Conservation (phyloP, 1,140 invertebrate genomes). For the Scaptodrosophila lebanonensis region DNA sequence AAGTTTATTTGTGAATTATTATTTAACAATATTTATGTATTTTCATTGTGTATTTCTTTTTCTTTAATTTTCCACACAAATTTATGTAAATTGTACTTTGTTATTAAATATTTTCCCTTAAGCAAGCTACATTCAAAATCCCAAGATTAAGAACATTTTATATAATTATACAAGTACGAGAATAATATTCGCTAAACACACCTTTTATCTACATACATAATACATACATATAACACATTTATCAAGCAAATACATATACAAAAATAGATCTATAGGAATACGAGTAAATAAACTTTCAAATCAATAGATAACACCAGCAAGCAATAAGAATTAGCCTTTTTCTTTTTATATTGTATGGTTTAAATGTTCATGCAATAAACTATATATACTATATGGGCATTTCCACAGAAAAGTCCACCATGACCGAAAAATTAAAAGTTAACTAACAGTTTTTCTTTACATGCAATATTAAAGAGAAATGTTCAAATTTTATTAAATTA, state of each 20-base stretch:
- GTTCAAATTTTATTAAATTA: too few relatives aligned
- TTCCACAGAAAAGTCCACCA: too few relatives aligned
- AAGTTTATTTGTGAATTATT: slow-evolving; percentile 56
- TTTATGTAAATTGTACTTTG: too few relatives aligned
- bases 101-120: too few relatives aligned
- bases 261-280: slow-evolving; percentile 32
- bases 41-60: slow-evolving; percentile 42
- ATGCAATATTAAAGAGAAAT: too few relatives aligned
- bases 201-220: slow-evolving; percentile 36
- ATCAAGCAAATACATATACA: slow-evolving; percentile 35
- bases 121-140: slow-evolving; percentile 12
- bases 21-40: slow-evolving; percentile 34
- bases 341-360: slow-evolving; percentile 40
- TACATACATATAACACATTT: slow-evolving; percentile 40
- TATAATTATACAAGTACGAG: slow-evolving; percentile 25
- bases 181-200: slow-evolving; percentile 2
- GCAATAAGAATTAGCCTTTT: slow-evolving; percentile 23
- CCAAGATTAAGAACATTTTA: slow-evolving; percentile 42
- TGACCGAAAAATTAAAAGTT: too few relatives aligned
- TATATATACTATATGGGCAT: too few relatives aligned
- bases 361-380: background rate
- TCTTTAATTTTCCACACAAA: slow-evolving; percentile 16
- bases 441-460: too few relatives aligned
- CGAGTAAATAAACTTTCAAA: slow-evolving; percentile 50
- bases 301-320: slow-evolving; percentile 52